A percentile compares a stretch with the other conserved stretches of the same genome.
These are phyloP conservation scores for Tapera naevia DNA, from an alignment of 2,797 vertebrate genomes.

Conservation along the genomic window DNA sequence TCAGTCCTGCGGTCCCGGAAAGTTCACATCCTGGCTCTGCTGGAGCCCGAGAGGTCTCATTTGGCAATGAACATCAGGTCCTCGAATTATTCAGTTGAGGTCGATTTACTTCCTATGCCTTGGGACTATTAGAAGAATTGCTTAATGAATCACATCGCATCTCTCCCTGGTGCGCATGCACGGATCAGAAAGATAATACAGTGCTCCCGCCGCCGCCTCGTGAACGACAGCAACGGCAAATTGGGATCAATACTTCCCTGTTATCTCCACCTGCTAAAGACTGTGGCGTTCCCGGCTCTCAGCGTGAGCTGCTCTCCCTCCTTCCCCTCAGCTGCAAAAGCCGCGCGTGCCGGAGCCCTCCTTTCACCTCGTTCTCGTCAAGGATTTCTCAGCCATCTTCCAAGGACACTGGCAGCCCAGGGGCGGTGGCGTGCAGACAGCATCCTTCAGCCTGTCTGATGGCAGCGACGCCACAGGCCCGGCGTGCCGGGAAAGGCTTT, in stretches of 20 bases:
- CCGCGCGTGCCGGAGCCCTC: background rate
- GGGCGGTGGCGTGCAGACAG: background rate
- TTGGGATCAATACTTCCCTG: background rate
- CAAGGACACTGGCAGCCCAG: background rate
- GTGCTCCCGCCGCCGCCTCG: background rate
- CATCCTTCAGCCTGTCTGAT: background rate
- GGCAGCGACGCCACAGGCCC: background rate
- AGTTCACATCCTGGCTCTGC: background rate
- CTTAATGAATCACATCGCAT: background rate
- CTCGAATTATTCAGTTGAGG: background rate
- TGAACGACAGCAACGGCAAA: background rate
- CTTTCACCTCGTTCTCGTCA: background rate
- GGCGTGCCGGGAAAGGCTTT: background rate
- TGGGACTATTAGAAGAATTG: background rate
- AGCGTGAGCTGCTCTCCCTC: background rate
- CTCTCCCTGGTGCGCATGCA: background rate
- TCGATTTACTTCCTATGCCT: background rate
- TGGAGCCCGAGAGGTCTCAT: fast-evolving
- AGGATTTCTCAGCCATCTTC: background rate
- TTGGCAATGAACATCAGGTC: background rate
- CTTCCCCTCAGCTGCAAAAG: background rate
- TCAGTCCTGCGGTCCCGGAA: background rate
- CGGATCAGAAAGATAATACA: background rate
- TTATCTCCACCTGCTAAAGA: background rate
- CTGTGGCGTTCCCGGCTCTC: background rate